Evolutionary conservation across 2,797 vertebrate genomes (phyloP), one percentile per base, ranked within the genome.

Genomic region (Echiichthys vipera): DNA sequence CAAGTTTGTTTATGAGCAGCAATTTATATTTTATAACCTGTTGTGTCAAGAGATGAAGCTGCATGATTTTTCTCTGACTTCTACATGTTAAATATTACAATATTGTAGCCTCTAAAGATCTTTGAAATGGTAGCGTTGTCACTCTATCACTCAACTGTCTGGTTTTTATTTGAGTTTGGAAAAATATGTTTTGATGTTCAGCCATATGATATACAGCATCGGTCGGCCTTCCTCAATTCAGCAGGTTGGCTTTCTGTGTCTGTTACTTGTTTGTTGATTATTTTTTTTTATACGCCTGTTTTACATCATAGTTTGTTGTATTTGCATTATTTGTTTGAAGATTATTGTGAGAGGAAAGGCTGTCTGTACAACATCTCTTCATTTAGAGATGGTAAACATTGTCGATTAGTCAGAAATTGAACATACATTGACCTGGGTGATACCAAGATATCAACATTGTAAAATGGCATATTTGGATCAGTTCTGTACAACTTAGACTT

Each of bases 381-480:
- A 24, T 61, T 54, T 63, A 47, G 30, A 70, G 57, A 51, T 50
- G 34, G 22, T 56, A 5, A 78, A 63, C 29, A 3, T 15, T 66
- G 56, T 84, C 42, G 58, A 65, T 54, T 32, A 61, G 59, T 54
- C 20, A 32, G 15, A 65, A 47, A 57, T 34, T 65, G 63, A 78
- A 66, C 29, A 55, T 71, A 2, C 53, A 55, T 65, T 50, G 67
- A 66, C 49, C 24, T 55, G 56, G 69, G 15, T 68, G 51, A 73
- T 46, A 78, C 66, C 73, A 80, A 83, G 47, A 82, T 91, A 90
- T 89, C 36, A 86, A 87, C 77, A 84, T 89, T 94, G 91, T 95
- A 87, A 91, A 92, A 83, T 77, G 68, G 79, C 87, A 93, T 94
- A 94, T 94, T 89, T 91, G 92, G 84, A 89, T 76, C 82, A 82